phyloP scores from a whole-genome alignment of 2,888 invertebrate species.

The Morpho helenor region DNA sequence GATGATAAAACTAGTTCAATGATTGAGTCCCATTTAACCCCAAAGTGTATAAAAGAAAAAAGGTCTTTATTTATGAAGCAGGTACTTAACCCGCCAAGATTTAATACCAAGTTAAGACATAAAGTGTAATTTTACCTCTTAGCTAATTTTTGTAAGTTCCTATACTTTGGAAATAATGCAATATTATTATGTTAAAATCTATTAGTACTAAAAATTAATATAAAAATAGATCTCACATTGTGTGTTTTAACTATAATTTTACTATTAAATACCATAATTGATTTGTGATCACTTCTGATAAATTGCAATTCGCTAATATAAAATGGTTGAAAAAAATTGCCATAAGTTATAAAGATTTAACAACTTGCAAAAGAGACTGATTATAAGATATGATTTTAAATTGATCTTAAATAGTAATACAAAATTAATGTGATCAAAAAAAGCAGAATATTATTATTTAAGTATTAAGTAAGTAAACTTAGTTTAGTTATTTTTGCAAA shows the following conservation, averaged over 20 bases:
- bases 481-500: not conserved
- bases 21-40: conserved; percentile 8
- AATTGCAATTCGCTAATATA: too few relatives aligned
- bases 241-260: conserved; percentile 12
- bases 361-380: not conserved
- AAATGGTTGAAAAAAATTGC: too few relatives aligned
- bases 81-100: conserved; percentile 78
- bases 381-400: not conserved
- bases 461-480: not conserved
- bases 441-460: not conserved
- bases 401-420: not conserved
- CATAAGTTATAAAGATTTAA: not conserved
- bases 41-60: conserved; percentile 71
- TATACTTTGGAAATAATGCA: conserved; percentile 18
- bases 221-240: conserved; percentile 53
- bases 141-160: conserved; percentile 27
- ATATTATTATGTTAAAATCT: conserved; percentile 15
- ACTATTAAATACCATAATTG: too few relatives aligned
- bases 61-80: conserved; percentile 78
- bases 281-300: too few relatives aligned
- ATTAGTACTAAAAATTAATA: conserved; percentile 39
- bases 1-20: conserved; percentile 18
- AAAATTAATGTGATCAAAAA: conserved; percentile 1
- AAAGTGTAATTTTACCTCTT: conserved; percentile 42
- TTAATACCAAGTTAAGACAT: conserved; percentile 66